Conservation (phyloP, 2,113 vertebrate species). For the Acinonyx jubatus region DNA sequence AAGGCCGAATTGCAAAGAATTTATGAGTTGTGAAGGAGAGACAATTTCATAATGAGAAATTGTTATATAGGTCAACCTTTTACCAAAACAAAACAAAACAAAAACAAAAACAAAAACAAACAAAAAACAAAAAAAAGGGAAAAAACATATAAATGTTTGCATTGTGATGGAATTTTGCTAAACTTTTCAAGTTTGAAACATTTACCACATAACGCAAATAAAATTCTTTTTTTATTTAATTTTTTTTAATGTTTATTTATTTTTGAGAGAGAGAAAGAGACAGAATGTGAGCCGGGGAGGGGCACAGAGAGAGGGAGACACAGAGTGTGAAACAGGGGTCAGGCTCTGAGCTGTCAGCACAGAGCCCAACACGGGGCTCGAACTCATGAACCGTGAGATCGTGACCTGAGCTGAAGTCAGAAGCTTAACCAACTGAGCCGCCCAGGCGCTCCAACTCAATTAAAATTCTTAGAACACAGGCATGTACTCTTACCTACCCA, state of each 20-base stretch:
- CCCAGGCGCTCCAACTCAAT: not conserved
- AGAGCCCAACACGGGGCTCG: too few relatives aligned
- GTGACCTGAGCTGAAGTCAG: too few relatives aligned
- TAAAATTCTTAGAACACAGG: not conserved
- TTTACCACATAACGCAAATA: not conserved
- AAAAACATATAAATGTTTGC: not conserved
- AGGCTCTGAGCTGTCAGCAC: too few relatives aligned
- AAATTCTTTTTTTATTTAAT: not conserved
- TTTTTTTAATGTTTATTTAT: too few relatives aligned
- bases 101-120: not conserved
- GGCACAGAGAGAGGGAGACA: too few relatives aligned
- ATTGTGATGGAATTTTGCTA: not conserved
- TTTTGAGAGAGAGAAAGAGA: too few relatives aligned
- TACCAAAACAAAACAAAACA: not conserved
- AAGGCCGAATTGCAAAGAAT: not conserved
- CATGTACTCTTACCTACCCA: not conserved
- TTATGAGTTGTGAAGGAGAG: not conserved
- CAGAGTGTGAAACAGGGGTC: too few relatives aligned
- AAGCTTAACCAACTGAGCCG: too few relatives aligned
- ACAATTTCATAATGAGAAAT: not conserved
- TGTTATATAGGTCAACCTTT: not conserved
- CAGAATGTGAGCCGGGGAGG: too few relatives aligned
- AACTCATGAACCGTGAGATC: too few relatives aligned
- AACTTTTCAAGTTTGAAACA: not conserved
- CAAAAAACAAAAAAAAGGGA: not conserved